phyloP scores from a whole-genome alignment of 1,140 invertebrate genomes.

The Heliconius hermathena region DNA sequence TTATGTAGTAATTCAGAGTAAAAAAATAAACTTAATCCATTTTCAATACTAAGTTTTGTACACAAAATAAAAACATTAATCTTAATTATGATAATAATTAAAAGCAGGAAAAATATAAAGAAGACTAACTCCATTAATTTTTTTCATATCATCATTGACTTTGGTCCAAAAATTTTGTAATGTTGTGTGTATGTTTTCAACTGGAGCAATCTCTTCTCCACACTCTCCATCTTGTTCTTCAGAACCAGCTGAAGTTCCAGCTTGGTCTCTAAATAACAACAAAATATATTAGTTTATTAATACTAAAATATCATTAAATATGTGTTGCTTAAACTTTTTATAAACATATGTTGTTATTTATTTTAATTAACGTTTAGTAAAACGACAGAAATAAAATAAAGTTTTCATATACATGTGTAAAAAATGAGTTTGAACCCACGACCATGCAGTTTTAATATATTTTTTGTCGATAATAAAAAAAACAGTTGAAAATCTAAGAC shows the following conservation, averaged over 20 bases:
- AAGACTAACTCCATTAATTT: slow-evolving; percentile 84
- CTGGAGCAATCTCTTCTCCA: slow-evolving; percentile 59
- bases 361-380: background rate
- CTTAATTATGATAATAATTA: too few species aligned
- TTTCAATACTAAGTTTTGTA: too few species aligned
- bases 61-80: too few species aligned
- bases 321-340: too few species aligned
- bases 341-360: background rate
- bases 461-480: background rate
- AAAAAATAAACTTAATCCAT: too few species aligned
- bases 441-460: background rate
- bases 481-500: background rate
- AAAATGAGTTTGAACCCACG: background rate
- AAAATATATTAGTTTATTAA: background rate
- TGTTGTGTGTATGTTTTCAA: slow-evolving; percentile 84
- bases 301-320: background rate
- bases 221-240: slow-evolving; percentile 58
- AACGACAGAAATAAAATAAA: background rate
- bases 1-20: too few species aligned
- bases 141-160: slow-evolving; percentile 89
- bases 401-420: background rate
- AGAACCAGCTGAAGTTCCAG: slow-evolving; percentile 47
- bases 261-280: slow-evolving; percentile 52
- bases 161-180: slow-evolving; percentile 90
- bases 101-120: too few species aligned